Percentiles rank a stretch among this genome's conserved stretches.
phyloP scores from a whole-genome alignment of 2,113 vertebrate genomes.

The Xyliphius kryptos region DNA sequence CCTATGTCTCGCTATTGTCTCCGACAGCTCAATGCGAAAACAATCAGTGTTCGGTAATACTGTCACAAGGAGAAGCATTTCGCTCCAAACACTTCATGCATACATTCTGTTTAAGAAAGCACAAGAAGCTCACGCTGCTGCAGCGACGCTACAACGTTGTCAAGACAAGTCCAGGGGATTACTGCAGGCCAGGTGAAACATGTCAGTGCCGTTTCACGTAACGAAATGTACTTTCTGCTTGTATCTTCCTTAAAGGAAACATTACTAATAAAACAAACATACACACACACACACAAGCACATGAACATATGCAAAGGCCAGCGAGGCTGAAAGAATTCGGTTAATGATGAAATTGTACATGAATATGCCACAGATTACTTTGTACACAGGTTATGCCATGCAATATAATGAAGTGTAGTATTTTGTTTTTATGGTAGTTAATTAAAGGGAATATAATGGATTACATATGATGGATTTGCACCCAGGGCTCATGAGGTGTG shows the following conservation, averaged over 20 bases:
- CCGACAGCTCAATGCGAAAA: too few relatives aligned
- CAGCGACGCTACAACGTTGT: constrained; percentile 52
- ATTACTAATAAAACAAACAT: too few relatives aligned
- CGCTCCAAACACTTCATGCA: constrained; percentile 68
- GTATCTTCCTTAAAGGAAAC: constrained; percentile 56
- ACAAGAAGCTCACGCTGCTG: constrained; percentile 44
- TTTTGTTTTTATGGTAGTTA: constrained; percentile 49
- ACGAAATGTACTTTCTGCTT: constrained; percentile 56
- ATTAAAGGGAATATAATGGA: constrained; percentile 54
- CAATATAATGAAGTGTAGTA: constrained; percentile 63
- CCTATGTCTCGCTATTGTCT: too few relatives aligned
- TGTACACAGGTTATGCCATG: constrained; percentile 65
- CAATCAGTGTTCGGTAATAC: constrained; percentile 63
- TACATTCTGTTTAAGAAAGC: constrained; percentile 73
- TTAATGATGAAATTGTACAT: constrained; percentile 57
- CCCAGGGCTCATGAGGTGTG: constrained; percentile 42
- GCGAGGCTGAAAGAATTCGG: constrained; percentile 29
- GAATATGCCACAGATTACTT: constrained; percentile 55
- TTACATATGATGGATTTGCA: constrained; percentile 54
- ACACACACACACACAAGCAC: constrained; percentile 49
- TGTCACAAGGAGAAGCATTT: constrained; percentile 57
- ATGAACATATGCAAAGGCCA: constrained; percentile 39
- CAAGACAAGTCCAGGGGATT: constrained; percentile 37
- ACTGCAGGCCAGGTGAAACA: constrained; percentile 44
- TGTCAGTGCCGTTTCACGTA: constrained; percentile 52